These are phyloP conservation scores for Peromyscus melanophrys DNA, from an alignment of 2,797 vertebrate genomes.

Conservation along the genomic window DNA sequence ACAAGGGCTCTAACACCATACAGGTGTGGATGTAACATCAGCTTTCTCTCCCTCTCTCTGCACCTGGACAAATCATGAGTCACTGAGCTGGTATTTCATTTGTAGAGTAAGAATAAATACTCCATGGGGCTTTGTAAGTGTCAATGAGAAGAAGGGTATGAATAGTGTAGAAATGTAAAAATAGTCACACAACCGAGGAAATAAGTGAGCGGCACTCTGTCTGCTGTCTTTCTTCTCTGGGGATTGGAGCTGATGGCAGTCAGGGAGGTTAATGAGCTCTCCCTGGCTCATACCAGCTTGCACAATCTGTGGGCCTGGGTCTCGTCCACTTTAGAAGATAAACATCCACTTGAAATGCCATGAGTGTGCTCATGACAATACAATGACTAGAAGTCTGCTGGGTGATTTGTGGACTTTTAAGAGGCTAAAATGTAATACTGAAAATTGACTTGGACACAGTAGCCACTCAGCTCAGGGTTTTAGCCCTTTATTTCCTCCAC, in stretches of 20 bases:
- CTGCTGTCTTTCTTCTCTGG: background rate
- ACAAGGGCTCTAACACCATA: background rate
- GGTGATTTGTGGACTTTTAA: conserved; percentile 13
- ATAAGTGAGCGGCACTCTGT: background rate
- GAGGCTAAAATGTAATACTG: background rate
- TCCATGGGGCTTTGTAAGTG: background rate
- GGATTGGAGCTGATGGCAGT: background rate
- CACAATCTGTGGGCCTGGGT: background rate
- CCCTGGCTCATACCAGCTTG: background rate
- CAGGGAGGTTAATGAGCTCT: background rate
- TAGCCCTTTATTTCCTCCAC: background rate
- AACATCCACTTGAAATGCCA: background rate
- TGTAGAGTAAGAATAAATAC: background rate
- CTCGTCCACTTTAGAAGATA: conserved; percentile 37
- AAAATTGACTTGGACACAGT: background rate
- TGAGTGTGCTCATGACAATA: background rate
- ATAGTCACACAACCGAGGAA: background rate
- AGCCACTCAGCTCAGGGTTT: background rate
- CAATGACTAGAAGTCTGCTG: background rate
- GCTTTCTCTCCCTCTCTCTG: background rate
- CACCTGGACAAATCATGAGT: background rate
- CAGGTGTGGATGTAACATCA: background rate
- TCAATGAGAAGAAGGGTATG: background rate
- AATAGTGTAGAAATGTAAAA: background rate
- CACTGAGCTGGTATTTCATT: background rate